Evolutionary conservation across 2,113 vertebrate genomes (phyloP).

Genomic region (Formicarius rufipectus): DNA sequence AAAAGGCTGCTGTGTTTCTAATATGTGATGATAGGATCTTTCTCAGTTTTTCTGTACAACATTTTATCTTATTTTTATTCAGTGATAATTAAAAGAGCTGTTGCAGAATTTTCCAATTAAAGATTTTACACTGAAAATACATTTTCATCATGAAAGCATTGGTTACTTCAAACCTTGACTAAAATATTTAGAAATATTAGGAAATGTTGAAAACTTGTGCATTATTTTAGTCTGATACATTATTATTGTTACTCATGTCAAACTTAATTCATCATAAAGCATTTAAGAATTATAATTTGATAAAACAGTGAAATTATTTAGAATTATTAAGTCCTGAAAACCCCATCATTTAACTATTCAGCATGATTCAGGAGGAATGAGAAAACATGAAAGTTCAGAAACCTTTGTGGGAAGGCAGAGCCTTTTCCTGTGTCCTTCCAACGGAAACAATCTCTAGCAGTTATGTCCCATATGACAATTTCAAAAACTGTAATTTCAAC

Average conservation of each 20-base stretch:
- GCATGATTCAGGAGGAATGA: background rate
- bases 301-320: background rate
- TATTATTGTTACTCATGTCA: background rate
- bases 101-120: slow-evolving; percentile 13
- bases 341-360: background rate
- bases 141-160: background rate
- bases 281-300: background rate
- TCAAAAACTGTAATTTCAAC: background rate
- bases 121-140: slow-evolving; percentile 14
- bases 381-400: background rate
- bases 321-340: background rate
- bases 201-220: background rate
- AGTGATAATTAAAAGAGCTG: slow-evolving; percentile 46
- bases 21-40: slow-evolving; percentile 7
- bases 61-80: slow-evolving; percentile 42
- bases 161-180: background rate
- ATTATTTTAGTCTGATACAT: background rate
- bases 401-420: background rate
- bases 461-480: background rate
- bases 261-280: background rate
- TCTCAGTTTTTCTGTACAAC: slow-evolving; percentile 12
- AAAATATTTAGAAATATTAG: slow-evolving; percentile 26
- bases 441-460: background rate
- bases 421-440: background rate
- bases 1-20: background rate